Base-by-base conservation (phyloP, 2,888 invertebrate genomes). In the Hanleya hanleyi region DNA sequence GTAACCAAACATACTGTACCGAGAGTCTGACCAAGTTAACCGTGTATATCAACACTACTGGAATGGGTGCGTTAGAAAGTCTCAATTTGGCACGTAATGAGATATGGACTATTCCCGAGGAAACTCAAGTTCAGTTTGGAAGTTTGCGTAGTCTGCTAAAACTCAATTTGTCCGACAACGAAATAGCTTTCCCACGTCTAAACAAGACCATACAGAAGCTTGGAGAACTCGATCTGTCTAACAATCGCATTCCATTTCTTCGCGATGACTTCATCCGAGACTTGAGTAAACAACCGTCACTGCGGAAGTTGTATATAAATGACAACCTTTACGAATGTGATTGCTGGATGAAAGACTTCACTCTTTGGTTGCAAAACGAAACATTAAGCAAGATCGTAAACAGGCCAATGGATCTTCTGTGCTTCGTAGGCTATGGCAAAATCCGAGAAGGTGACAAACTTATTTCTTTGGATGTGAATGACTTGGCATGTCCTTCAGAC, bases 251-350 rank as follows among this genome's bases (percentile, higher is more conserved):
- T 69, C 35, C 3, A 29, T 69, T 0, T 12, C 32, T 78, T 0
- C 68, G 71, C 15, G 22, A 33, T 12, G 78, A 77, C 4, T 74
- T 77, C 36, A 71, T 77, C 36, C 26, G 61, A 6, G 75, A 72
- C 29, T 33, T 78, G 15, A 67, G 67, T 37, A 61, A 65, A 5
- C 36, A 78, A 35, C 38, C 47, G 4, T 41, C 66, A n/a, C 29
- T 79, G n/a, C 57, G 68, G 33, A 33, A 71, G 0, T 67, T 83
- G 0, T 61, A 77, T 32, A 65, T 83, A 2, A 62, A 74, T 32
- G 47, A 77, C 15, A 83, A 84, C 33, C 71, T 71, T 35, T 84
- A 72, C 70, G 41, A 64, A 1, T 84, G 84, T 75, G 82, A 82
- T 57, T 84, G 84, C 69, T 65, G 74, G 1, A 64, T 84, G 9